These are phyloP conservation scores for Clarias batrachus DNA, from an alignment of 2,113 vertebrate genomes.

Conservation along the genomic window DNA sequence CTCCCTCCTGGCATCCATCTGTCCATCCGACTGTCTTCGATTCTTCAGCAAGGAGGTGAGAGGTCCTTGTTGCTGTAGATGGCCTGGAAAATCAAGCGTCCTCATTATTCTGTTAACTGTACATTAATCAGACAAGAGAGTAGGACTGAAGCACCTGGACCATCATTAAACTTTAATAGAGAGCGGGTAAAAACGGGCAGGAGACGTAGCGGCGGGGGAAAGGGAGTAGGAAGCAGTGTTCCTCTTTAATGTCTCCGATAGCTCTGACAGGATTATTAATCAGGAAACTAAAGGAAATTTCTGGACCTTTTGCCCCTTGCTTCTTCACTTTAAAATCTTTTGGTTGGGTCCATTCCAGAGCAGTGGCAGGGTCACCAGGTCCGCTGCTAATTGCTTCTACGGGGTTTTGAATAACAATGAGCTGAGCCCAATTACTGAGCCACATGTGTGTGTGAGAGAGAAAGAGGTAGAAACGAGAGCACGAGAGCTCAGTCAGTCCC, in stretches of 20 bases:
- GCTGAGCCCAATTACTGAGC: slow-evolving; percentile 78
- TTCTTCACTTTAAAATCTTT: slow-evolving; percentile 72
- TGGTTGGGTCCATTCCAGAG: slow-evolving; percentile 68
- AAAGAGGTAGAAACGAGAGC: slow-evolving; percentile 52
- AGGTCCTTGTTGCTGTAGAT: slow-evolving; percentile 70
- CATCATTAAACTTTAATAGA: slow-evolving; percentile 98
- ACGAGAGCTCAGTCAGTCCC: slow-evolving; percentile 52
- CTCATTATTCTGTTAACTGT: slow-evolving; percentile 97
- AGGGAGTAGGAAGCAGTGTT: slow-evolving; percentile 74
- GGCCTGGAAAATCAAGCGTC: slow-evolving; percentile 80
- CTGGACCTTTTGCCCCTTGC: slow-evolving; percentile 81
- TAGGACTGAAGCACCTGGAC: slow-evolving; percentile 82
- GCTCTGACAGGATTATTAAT: slow-evolving; percentile 95
- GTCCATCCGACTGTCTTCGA: slow-evolving; percentile 62
- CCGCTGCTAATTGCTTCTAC: slow-evolving; percentile 80
- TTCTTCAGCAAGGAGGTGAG: slow-evolving; percentile 68
- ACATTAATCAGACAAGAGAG: slow-evolving; percentile 98
- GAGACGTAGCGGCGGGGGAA: slow-evolving; percentile 72
- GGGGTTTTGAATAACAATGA: slow-evolving; percentile 75
- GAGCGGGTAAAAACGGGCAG: slow-evolving; percentile 82
- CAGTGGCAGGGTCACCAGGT: slow-evolving; percentile 75
- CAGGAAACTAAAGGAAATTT: slow-evolving; percentile 86
- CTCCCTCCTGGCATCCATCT: slow-evolving; percentile 54
- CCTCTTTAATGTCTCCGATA: slow-evolving; percentile 90
- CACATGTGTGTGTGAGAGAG: slow-evolving; percentile 48